phyloP scores from a whole-genome alignment of 2,797 vertebrate species.

The Apodemus agrarius region DNA sequence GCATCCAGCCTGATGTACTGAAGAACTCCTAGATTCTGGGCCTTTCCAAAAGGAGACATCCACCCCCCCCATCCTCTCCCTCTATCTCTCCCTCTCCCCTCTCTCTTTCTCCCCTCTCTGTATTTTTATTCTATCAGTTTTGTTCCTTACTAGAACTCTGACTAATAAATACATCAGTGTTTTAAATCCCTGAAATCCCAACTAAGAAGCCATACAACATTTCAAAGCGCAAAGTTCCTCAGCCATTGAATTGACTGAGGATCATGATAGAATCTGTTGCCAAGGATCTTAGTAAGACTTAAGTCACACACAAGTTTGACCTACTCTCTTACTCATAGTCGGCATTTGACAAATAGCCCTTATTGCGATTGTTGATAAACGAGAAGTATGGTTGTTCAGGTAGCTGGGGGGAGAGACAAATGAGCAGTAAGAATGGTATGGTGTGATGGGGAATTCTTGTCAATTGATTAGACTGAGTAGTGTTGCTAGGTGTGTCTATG shows the following conservation, averaged over 20 bases:
- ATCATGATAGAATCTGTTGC: not conserved
- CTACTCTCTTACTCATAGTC: not conserved
- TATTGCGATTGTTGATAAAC: not conserved
- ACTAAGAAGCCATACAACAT: not conserved
- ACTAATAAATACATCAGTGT: not conserved
- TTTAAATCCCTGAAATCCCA: not conserved
- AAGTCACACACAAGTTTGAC: not conserved
- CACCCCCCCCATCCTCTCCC: too few species aligned
- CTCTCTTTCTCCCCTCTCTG: not conserved
- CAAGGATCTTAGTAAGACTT: not conserved
- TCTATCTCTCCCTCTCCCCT: too few species aligned
- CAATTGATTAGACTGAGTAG: not conserved
- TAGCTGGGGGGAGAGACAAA: not conserved
- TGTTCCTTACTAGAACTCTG: not conserved
- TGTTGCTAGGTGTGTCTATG: not conserved
- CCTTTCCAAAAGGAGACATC: not conserved
- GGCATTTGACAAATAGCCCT: not conserved
- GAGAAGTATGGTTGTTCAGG: not conserved
- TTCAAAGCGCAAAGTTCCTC: not conserved
- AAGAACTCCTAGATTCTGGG: not conserved
- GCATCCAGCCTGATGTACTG: not conserved
- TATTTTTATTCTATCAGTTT: not conserved
- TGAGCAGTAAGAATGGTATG: not conserved
- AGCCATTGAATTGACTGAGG: not conserved
- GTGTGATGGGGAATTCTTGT: not conserved